Conservation (phyloP, 2,797 vertebrate genomes). For the Sebastes hubbsi region DNA sequence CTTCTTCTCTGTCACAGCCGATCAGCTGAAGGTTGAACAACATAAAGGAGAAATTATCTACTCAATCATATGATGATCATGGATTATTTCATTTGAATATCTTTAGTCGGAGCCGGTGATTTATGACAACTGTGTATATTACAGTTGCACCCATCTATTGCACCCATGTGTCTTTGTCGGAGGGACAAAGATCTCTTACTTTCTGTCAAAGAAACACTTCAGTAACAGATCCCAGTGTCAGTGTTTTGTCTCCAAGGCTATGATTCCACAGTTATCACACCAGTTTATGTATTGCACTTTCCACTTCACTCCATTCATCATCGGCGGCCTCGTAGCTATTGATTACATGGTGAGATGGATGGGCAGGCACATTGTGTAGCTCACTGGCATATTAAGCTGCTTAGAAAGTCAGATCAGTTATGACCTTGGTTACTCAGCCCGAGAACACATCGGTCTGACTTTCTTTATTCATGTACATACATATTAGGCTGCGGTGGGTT, state of each 20-base stretch:
- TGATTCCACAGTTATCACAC: conserved; percentile 1
- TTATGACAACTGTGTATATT: not conserved
- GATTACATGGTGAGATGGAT: conserved; percentile 51
- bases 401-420: conserved; percentile 30
- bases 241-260: not conserved
- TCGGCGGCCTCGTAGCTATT: conserved; percentile 25
- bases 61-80: not conserved
- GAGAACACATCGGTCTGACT: not conserved
- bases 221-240: not conserved
- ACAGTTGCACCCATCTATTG: not conserved
- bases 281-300: conserved; percentile 14
- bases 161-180: not conserved
- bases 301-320: conserved; percentile 28
- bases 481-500: conserved; percentile 5
- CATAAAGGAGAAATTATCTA: not conserved
- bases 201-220: not conserved
- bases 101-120: conserved; percentile 4
- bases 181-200: not conserved
- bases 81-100: not conserved
- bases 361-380: not conserved
- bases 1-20: not conserved
- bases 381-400: conserved; percentile 28
- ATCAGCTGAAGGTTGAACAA: not conserved
- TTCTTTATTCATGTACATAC: not conserved
- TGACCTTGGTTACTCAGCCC: conserved; percentile 7